Evolutionary conservation across 1,140 invertebrate species (phyloP), one percentile per base, ranked within the genome.

Genomic region (Muscidifurax raptorellus): DNA sequence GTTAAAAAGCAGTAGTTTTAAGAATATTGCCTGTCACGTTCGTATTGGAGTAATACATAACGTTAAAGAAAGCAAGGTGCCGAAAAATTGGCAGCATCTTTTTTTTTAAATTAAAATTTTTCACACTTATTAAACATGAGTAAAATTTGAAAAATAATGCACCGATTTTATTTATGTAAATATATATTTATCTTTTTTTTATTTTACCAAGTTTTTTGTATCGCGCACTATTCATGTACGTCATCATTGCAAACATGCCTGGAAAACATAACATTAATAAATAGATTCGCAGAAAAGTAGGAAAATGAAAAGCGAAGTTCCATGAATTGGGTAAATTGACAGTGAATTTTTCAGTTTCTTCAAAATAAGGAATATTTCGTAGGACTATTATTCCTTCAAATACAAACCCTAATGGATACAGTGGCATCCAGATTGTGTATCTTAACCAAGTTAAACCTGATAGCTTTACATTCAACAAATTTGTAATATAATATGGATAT

Each of bases 351-450:
- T 95, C 92, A 0, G 97, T 97, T 90, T 98, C 96, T 87, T 98
- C 97, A 92, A 98, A 97, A 88, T 97, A 98, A 6, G 97, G 97
- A 91, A 99, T 97, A 90, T 97, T 96, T 86, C 96, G 94, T 15
- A 97, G 92, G 47, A 97, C 94, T 52, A 97, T 95, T 6, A 96
- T 95, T 76, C 97, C 96, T 94, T 99, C 98, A 89, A 96, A 97
- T 2, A 98, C 86, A 88, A 98, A 96, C 22, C 98, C 98, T 72
- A 98, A 89, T 0, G 98, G 98, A 92, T 99, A 99, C 0, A 99
- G 93, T 0, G 97, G 95, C 83, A 99, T 98, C 98, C 98, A 99
- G 47, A 98, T 94, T 0, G 97, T 97, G 89, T 99, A 99, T 36
- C 98, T 94, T 0, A 99, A 91, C 98, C 98, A 99, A 0, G 97